Evolutionary conservation across 2,113 vertebrate genomes (phyloP).

Genomic region (Actinemys pallida): DNA sequence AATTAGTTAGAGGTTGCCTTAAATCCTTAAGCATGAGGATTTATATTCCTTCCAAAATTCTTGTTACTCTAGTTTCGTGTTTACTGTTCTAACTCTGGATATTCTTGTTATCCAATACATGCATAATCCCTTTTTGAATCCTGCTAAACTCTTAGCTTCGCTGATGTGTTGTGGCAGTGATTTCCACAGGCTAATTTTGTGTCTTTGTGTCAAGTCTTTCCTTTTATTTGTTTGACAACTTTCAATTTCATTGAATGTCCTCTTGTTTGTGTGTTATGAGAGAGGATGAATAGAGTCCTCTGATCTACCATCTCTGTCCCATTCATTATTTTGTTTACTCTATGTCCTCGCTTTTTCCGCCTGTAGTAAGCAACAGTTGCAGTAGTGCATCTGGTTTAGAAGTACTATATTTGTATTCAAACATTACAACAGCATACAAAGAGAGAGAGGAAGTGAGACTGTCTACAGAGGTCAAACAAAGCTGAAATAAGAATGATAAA

Average conservation of each 20-base stretch:
- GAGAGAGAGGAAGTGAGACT: neutral
- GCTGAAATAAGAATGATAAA: neutral
- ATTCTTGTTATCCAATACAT: rapidly evolving
- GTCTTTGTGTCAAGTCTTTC: neutral
- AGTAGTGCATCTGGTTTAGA: neutral
- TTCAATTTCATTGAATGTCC: neutral
- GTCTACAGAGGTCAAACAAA: neutral
- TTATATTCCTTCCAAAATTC: neutral
- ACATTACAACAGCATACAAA: neutral
- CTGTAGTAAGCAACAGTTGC: neutral
- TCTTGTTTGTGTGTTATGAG: neutral
- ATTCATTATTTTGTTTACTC: neutral
- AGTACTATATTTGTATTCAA: neutral
- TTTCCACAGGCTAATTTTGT: neutral
- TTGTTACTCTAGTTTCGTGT: rapidly evolving
- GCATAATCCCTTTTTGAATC: neutral
- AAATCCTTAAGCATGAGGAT: neutral
- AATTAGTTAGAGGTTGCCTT: neutral
- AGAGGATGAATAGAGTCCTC: neutral
- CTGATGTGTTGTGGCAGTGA: neutral
- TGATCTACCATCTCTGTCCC: neutral
- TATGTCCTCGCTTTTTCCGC: neutral
- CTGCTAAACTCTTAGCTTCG: neutral
- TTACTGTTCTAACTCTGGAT: neutral
- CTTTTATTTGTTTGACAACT: neutral